These are phyloP conservation scores for Calypte anna DNA, from an alignment of 2,113 vertebrate species.

Conservation along the genomic window DNA sequence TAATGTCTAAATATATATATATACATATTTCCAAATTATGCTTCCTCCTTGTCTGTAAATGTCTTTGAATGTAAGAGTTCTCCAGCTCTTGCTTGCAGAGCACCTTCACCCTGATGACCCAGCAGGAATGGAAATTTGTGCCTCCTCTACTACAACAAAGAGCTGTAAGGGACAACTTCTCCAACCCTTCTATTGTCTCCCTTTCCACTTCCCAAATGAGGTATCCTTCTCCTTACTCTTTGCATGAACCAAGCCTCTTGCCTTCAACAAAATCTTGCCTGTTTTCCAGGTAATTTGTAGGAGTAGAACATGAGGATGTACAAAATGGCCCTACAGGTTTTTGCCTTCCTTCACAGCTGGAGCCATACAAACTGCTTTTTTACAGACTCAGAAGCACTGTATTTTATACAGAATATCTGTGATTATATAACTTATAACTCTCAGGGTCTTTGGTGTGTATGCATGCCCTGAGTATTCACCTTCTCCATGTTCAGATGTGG, in stretches of 20 bases:
- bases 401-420: neutral
- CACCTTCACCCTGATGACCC: neutral
- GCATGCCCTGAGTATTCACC: neutral
- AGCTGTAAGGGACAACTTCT: neutral
- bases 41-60: neutral
- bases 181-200: neutral
- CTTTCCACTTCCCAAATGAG: neutral
- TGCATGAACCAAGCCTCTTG: neutral
- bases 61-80: neutral
- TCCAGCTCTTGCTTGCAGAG: neutral
- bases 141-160: neutral
- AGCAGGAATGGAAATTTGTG: neutral
- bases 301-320: neutral
- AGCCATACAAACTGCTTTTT: neutral
- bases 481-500: neutral
- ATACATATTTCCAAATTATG: neutral
- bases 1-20: neutral
- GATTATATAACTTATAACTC: neutral
- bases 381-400: neutral
- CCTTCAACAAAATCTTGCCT: neutral
- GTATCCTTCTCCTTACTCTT: neutral
- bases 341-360: neutral
- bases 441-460: neutral
- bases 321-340: neutral
- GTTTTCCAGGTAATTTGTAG: neutral